phyloP scores from a whole-genome alignment of 1,140 invertebrate species.

The Bradynema listronoti region DNA sequence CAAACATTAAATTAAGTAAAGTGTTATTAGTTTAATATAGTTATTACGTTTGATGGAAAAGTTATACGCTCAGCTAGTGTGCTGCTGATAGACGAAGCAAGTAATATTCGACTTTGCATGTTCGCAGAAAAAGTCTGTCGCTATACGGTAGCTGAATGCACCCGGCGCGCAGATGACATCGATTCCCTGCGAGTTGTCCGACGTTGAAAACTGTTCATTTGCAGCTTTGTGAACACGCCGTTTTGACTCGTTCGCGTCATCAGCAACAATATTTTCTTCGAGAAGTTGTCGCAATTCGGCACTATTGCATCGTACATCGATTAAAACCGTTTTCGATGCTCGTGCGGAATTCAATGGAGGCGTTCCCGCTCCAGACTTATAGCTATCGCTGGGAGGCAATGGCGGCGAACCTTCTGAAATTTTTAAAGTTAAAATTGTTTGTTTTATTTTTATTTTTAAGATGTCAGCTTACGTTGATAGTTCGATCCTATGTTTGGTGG shows the following conservation, averaged over 20 bases:
- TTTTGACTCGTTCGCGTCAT: conserved; percentile 51
- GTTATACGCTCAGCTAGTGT: too few species aligned
- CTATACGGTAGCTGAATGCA: conserved; percentile 45
- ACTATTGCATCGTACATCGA: conserved; percentile 39
- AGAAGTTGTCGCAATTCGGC: conserved; percentile 31
- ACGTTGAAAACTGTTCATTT: conserved; percentile 29
- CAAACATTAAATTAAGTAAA: too few species aligned
- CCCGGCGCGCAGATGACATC: conserved; percentile 45
- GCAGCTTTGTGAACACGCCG: conserved; percentile 41
- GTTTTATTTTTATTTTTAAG: not conserved
- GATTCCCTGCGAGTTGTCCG: conserved; percentile 24
- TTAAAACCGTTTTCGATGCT: conserved; percentile 35
- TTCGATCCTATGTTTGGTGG: not conserved
- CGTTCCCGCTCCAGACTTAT: conserved; percentile 1
- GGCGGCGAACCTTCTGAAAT: conserved; percentile 4
- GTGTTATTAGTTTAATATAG: too few species aligned
- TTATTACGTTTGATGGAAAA: too few species aligned
- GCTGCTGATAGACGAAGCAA: conserved; percentile 47
- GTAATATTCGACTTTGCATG: conserved; percentile 40
- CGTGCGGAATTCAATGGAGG: conserved; percentile 1
- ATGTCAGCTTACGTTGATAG: conserved; percentile 1
- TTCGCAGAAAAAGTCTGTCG: conserved; percentile 48
- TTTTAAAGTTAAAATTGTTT: not conserved
- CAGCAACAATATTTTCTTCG: conserved; percentile 35
- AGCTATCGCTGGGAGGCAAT: conserved; percentile 20